phyloP scores from a whole-genome alignment of 2,888 invertebrate genomes.

The Eudemis profundana region DNA sequence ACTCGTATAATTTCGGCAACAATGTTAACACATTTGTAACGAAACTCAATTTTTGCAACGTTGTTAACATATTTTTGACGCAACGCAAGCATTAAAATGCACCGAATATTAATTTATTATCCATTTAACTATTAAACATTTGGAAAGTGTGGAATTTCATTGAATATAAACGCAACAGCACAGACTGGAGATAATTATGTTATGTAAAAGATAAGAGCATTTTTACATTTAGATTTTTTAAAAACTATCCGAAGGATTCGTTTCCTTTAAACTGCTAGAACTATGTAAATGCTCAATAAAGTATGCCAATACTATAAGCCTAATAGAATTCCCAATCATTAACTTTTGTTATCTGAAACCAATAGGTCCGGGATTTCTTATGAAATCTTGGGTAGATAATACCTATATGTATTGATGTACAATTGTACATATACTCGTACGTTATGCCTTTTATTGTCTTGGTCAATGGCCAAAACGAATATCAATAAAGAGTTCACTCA shows the following conservation, averaged over 20 bases:
- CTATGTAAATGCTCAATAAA: too few relatives aligned
- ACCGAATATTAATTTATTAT: slow-evolving; percentile 19
- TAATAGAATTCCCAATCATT: too few relatives aligned
- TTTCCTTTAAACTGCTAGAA: background rate
- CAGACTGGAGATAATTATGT: slow-evolving; percentile 21
- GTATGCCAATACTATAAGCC: too few relatives aligned
- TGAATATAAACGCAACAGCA: slow-evolving; percentile 13
- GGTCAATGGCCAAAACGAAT: too few relatives aligned
- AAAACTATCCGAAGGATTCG: background rate
- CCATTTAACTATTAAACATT: slow-evolving; percentile 12
- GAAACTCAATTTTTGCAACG: slow-evolving; percentile 17
- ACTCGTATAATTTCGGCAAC: slow-evolving; percentile 15
- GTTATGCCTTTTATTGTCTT: too few relatives aligned
- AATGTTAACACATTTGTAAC: slow-evolving; percentile 8
- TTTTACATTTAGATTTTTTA: slow-evolving; percentile 8
- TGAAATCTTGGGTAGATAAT: too few relatives aligned
- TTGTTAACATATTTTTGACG: slow-evolving; percentile 8
- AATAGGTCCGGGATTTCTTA: too few relatives aligned
- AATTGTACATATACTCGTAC: too few relatives aligned
- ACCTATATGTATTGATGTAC: too few relatives aligned
- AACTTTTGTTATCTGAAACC: too few relatives aligned
- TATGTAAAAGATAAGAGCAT: slow-evolving; percentile 26
- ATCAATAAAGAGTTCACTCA: too few relatives aligned
- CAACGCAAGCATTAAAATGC: slow-evolving; percentile 9
- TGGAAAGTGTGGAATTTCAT: slow-evolving; percentile 21